Conservation (phyloP, 2,888 invertebrate species). For the Neoitamus cyanurus region DNA sequence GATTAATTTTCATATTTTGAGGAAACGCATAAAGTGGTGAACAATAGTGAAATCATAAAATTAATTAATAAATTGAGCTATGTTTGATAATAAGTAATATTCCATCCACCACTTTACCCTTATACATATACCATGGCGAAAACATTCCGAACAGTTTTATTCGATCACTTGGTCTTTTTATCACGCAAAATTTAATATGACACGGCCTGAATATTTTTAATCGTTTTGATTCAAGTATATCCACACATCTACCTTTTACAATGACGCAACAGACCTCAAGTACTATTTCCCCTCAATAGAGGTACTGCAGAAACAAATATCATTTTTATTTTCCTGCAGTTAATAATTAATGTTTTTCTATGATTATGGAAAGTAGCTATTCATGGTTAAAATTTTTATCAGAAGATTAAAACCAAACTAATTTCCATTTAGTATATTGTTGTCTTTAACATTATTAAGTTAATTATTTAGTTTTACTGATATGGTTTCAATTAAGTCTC, state of each 20-base stretch:
- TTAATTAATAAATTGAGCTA: too few relatives aligned
- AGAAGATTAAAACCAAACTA: neutral
- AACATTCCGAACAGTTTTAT: too few relatives aligned
- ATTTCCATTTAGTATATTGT: neutral
- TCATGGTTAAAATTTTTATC: neutral
- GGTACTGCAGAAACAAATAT: neutral
- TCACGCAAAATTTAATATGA: too few relatives aligned
- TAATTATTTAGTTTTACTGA: conserved; percentile 4
- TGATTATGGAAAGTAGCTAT: neutral
- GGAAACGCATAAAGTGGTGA: too few relatives aligned
- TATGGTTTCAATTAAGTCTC: conserved; percentile 40
- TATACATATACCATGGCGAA: too few relatives aligned
- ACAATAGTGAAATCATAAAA: too few relatives aligned
- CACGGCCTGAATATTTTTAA: too few relatives aligned
- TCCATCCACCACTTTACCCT: too few relatives aligned
- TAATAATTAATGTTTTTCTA: neutral
- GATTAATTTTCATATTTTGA: too few relatives aligned
- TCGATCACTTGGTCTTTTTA: too few relatives aligned
- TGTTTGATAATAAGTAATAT: too few relatives aligned
- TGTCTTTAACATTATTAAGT: neutral
- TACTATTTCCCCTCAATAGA: neutral
- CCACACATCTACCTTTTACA: neutral
- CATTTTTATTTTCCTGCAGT: neutral
- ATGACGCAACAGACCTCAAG: neutral
- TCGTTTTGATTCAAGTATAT: too few relatives aligned